phyloP scores from a whole-genome alignment of 2,797 vertebrate species.

The Peromyscus attwateri region DNA sequence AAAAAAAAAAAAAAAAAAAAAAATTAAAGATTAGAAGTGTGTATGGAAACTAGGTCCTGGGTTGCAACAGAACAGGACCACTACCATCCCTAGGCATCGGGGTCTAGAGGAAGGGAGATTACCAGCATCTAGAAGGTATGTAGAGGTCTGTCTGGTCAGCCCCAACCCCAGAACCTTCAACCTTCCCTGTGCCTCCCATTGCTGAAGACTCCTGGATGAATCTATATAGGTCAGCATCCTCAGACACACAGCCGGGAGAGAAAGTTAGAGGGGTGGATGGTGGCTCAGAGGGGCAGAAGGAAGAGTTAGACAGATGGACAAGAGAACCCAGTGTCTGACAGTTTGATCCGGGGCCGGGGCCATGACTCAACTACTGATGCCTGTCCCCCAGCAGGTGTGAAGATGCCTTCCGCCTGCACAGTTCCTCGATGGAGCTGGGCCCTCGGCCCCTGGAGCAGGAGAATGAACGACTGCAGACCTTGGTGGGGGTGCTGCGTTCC shows the following conservation, averaged over 20 bases:
- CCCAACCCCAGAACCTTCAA: background rate
- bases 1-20: background rate
- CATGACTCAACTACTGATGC: background rate
- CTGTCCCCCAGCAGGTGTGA: conserved; percentile 89
- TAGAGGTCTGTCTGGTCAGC: background rate
- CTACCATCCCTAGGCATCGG: background rate
- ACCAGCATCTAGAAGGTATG: background rate
- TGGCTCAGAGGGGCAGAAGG: no score
- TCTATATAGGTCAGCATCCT: background rate
- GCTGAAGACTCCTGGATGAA: background rate
- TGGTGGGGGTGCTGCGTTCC: conserved; percentile 92
- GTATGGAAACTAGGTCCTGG: background rate
- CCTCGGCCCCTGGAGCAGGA: conserved; percentile 93
- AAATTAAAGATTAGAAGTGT: background rate
- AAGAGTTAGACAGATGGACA: background rate
- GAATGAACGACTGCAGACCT: conserved; percentile 93
- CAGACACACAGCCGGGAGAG: background rate
- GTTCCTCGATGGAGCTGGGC: conserved; percentile 92
- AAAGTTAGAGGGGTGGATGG: no score
- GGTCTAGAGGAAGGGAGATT: background rate
- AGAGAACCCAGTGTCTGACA: background rate
- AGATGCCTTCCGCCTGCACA: conserved; percentile 92
- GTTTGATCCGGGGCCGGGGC: background rate
- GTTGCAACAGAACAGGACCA: background rate
- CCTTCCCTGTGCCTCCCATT: background rate